phyloP scores from a whole-genome alignment of 2,113 vertebrate species.

The Puntigrus tetrazona region DNA sequence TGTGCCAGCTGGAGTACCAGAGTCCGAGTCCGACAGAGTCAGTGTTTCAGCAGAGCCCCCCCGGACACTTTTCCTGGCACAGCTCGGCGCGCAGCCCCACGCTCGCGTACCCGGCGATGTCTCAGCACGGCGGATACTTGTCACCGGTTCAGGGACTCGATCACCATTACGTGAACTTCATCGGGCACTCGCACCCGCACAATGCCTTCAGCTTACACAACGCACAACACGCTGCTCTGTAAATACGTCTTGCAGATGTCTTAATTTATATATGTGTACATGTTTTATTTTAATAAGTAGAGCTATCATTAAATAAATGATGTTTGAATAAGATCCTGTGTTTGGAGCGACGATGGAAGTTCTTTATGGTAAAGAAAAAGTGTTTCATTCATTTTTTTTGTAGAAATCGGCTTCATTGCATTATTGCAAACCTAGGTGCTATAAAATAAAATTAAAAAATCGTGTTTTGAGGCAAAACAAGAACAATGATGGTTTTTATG shows the following conservation, averaged over 20 bases:
- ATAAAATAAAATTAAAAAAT: too few relatives aligned
- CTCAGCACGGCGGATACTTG: slow-evolving; percentile 85
- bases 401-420: neutral
- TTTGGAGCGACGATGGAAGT: neutral
- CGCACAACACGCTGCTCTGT: slow-evolving; percentile 85
- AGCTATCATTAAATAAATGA: slow-evolving; percentile 64
- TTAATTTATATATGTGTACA: slow-evolving; percentile 72
- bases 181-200: slow-evolving; percentile 84
- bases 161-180: slow-evolving; percentile 90
- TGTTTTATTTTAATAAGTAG: slow-evolving; percentile 60
- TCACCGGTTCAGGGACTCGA: slow-evolving; percentile 87
- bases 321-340: slow-evolving; percentile 44
- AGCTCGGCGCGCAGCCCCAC: slow-evolving; percentile 77
- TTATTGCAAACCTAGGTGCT: too few relatives aligned
- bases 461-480: too few relatives aligned
- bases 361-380: too few relatives aligned
- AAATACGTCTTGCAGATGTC: slow-evolving; percentile 59
- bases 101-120: slow-evolving; percentile 82
- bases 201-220: slow-evolving; percentile 85
- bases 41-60: slow-evolving; percentile 78
- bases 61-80: slow-evolving; percentile 86
- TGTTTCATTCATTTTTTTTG: too few relatives aligned
- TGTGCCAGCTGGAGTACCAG: slow-evolving; percentile 83
- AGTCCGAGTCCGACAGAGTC: slow-evolving; percentile 79
- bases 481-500: neutral